Percentiles rank a stretch among this genome's conserved stretches.
Conservation (phyloP, 1,140 invertebrate genomes). For the Orussus abietinus region DNA sequence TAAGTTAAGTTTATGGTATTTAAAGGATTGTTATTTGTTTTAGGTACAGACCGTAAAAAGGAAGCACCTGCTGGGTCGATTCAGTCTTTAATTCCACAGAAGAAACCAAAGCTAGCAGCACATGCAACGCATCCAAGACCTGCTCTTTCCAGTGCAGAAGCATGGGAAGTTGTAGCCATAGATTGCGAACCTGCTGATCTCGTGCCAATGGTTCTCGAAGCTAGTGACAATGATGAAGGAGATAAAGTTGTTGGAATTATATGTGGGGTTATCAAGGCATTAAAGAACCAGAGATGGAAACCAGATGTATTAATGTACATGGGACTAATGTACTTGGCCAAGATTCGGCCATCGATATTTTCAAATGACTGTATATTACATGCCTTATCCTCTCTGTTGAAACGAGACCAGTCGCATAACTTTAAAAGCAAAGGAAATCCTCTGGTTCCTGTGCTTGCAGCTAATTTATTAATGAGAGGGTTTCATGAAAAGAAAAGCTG, state of each 20-base stretch:
- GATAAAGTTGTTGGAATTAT: conserved; percentile 60
- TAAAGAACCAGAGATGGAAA: conserved; percentile 69
- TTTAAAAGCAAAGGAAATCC: conserved; percentile 77
- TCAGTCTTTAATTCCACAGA: conserved; percentile 43
- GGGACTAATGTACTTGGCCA: conserved; percentile 76
- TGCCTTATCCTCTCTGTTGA: conserved; percentile 78
- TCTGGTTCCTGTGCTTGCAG: conserved; percentile 77
- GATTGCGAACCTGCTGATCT: conserved; percentile 62
- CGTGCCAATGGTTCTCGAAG: conserved; percentile 57
- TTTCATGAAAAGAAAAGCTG: conserved; percentile 74
- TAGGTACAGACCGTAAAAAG: conserved; percentile 53
- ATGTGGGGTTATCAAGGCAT: conserved; percentile 63
- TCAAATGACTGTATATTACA: conserved; percentile 74
- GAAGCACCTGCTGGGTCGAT: conserved; percentile 49
- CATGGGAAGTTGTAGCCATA: conserved; percentile 57
- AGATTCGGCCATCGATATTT: conserved; percentile 75
- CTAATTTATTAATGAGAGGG: conserved; percentile 79
- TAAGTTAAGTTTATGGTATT: conserved; percentile 18
- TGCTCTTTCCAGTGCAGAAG: conserved; percentile 49
- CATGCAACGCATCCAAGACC: conserved; percentile 35
- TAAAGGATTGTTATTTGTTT: conserved; percentile 15
- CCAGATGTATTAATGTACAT: conserved; percentile 76
- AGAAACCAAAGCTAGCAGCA: conserved; percentile 47
- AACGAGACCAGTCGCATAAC: conserved; percentile 68
- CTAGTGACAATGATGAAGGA: conserved; percentile 59